Evolutionary conservation across 2,113 vertebrate genomes (phyloP).

Genomic region (Rhinolophus sinicus): DNA sequence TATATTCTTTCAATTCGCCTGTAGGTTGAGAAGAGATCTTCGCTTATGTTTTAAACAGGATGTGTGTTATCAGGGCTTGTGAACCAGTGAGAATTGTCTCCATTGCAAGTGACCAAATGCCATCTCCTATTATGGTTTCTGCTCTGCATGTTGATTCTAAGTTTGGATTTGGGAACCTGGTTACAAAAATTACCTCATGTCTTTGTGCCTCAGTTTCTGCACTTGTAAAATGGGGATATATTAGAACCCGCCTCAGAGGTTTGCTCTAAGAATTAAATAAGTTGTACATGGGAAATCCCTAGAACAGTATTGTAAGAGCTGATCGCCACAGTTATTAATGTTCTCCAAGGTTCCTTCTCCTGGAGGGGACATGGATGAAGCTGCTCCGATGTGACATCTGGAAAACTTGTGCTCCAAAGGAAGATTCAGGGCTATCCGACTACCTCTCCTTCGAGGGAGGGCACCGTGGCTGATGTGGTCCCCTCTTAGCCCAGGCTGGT

Average conservation of each 20-base stretch:
- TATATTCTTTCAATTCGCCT: background rate
- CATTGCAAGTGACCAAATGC: background rate
- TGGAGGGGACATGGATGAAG: background rate
- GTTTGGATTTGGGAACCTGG: background rate
- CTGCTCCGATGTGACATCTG: background rate
- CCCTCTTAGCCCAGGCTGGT: background rate
- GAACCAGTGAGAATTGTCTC: background rate
- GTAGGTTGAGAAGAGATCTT: background rate
- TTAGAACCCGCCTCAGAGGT: background rate
- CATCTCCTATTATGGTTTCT: background rate
- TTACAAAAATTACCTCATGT: background rate
- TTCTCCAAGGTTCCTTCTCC: background rate
- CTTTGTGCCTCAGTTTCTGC: background rate
- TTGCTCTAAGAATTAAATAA: background rate
- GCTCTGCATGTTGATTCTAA: background rate
- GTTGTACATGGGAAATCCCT: background rate
- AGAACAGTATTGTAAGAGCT: background rate
- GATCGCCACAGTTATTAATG: background rate
- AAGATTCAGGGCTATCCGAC: background rate
- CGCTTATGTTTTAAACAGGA: background rate
- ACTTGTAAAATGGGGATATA: background rate
- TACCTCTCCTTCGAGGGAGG: background rate
- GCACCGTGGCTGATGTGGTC: background rate
- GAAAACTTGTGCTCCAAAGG: background rate
- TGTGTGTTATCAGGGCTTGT: background rate